These are phyloP conservation scores for Tinamus guttatus DNA, from an alignment of 2,113 vertebrate species.

Conservation along the genomic window DNA sequence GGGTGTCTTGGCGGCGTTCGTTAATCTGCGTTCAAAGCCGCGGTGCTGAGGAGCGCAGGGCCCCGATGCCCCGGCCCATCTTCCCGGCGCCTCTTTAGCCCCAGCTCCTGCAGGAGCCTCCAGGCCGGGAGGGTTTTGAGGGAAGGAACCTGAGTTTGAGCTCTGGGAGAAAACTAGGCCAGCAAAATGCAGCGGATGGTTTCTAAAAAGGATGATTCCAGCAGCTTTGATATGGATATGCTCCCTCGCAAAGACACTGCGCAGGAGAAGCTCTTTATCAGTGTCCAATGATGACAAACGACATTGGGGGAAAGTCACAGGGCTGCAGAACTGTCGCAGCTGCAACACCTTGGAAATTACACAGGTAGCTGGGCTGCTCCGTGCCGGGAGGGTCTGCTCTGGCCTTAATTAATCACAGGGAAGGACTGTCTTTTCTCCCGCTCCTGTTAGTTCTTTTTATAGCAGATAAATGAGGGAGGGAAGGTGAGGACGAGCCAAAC, in stretches of 20 bases:
- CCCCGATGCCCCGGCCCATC: background rate
- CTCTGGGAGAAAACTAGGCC: constrained; percentile 6
- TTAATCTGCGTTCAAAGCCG: background rate
- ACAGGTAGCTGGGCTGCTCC: constrained; percentile 70
- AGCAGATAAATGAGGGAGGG: background rate
- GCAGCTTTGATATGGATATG: constrained; percentile 71
- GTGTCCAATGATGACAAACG: constrained; percentile 87
- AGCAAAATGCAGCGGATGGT: constrained; percentile 12
- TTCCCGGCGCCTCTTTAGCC: background rate
- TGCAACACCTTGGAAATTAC: constrained; percentile 72
- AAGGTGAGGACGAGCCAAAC: background rate
- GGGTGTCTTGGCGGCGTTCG: background rate
- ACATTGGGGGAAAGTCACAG: constrained; percentile 65
- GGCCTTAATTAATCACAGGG: constrained; percentile 73
- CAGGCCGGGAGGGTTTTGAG: background rate
- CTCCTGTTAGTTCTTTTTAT: background rate
- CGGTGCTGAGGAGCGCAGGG: background rate
- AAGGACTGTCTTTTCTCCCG: background rate
- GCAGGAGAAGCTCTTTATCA: constrained; percentile 78
- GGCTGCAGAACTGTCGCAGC: constrained; percentile 71
- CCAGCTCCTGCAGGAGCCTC: background rate
- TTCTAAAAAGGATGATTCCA: constrained; percentile 62
- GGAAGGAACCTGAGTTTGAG: background rate
- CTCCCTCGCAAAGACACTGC: constrained; percentile 69
- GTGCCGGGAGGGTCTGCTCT: constrained; percentile 39